Conservation (phyloP, 2,113 vertebrate species). For the Lethenteron camtschaticum region DNA sequence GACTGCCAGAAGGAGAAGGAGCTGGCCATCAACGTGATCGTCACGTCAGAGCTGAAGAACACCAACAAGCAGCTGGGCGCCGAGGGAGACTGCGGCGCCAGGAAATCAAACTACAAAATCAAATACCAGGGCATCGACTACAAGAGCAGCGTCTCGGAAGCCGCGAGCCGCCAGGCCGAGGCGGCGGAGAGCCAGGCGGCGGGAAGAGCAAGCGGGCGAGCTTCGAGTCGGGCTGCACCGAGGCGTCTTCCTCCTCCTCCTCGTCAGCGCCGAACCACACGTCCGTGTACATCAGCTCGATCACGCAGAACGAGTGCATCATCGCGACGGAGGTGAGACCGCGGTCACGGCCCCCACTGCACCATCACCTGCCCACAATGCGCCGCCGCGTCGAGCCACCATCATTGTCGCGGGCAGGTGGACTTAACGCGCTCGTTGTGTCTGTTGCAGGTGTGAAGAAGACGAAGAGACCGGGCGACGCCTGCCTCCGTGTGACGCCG, state of each 20-base stretch:
- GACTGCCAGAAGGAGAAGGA: conserved; percentile 4
- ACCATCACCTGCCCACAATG: neutral
- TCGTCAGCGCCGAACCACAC: neutral
- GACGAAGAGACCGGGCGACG: too few relatives aligned
- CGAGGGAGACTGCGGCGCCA: neutral
- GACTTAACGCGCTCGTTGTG: neutral
- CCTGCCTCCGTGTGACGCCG: conserved; percentile 1
- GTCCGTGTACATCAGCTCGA: too few relatives aligned
- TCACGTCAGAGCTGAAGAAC: neutral
- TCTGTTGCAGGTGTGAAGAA: neutral
- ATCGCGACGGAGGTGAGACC: neutral
- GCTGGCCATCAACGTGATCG: conserved; percentile 5
- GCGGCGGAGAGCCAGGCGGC: too few relatives aligned
- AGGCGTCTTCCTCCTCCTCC: neutral
- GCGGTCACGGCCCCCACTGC: neutral
- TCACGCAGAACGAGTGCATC: conserved; percentile 2
- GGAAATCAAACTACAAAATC: neutral
- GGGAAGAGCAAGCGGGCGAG: too few relatives aligned
- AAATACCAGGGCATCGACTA: conserved; percentile 5
- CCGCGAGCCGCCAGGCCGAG: neutral
- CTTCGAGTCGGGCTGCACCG: neutral
- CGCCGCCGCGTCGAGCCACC: neutral
- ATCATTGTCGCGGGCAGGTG: neutral
- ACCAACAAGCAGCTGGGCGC: neutral
- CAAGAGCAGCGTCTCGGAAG: conserved; percentile 6